Conservation (phyloP, 2,888 invertebrate genomes). For the Slavum lentiscoides region DNA sequence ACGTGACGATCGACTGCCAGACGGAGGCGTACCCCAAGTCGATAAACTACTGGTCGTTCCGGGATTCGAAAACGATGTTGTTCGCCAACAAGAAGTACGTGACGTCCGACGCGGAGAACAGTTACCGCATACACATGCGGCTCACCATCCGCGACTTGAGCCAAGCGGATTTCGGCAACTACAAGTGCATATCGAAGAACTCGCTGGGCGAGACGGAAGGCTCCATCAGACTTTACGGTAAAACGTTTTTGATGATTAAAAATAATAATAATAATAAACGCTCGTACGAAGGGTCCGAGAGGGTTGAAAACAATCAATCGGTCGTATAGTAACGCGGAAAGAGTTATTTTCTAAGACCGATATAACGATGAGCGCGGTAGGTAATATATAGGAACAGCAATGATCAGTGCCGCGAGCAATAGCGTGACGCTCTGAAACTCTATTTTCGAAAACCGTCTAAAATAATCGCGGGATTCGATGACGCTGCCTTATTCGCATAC, state of each 20-base stretch:
- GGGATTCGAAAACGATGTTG: constrained; percentile 78
- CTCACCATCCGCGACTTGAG: constrained; percentile 83
- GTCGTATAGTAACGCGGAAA: too few relatives aligned
- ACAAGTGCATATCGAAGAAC: constrained; percentile 91
- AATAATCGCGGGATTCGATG: too few relatives aligned
- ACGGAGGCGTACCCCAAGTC: constrained; percentile 90
- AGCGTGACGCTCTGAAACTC: too few relatives aligned
- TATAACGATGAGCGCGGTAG: too few relatives aligned
- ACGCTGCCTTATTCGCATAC: too few relatives aligned
- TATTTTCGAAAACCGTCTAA: too few relatives aligned
- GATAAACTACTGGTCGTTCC: constrained; percentile 88
- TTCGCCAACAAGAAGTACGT: constrained; percentile 86
- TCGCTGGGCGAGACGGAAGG: constrained; percentile 92
- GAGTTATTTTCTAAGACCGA: too few relatives aligned
- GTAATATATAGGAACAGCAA: too few relatives aligned
- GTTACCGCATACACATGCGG: constrained; percentile 87
- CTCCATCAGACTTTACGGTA: constrained; percentile 88
- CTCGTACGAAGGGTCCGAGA: too few relatives aligned
- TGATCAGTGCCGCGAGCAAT: too few relatives aligned
- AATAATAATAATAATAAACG: too few relatives aligned
- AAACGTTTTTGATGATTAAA: constrained; percentile 39
- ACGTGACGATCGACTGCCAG: constrained; percentile 90
- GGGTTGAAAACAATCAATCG: too few relatives aligned
- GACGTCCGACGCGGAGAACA: constrained; percentile 80
- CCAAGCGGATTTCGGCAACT: constrained; percentile 84